Conservation (phyloP, 2,113 vertebrate species). For the Petaurus breviceps region DNA sequence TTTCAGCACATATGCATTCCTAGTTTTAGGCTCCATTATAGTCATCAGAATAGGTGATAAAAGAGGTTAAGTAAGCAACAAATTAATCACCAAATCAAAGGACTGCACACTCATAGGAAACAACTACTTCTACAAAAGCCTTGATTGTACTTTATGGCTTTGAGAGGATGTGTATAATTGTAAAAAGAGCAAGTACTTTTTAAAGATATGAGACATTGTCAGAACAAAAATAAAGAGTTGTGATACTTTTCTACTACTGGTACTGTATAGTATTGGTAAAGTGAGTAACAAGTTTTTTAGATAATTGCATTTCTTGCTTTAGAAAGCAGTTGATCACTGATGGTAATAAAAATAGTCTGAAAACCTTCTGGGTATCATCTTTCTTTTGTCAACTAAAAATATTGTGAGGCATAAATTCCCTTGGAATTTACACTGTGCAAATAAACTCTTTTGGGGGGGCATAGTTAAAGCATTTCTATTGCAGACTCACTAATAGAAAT, state of each 20-base stretch:
- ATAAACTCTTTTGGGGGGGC: constrained; percentile 31
- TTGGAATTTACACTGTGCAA: constrained; percentile 22
- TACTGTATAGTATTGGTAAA: constrained; percentile 18
- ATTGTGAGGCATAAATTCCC: neutral
- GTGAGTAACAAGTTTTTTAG: neutral
- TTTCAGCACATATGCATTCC: constrained; percentile 46
- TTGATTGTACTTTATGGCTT: constrained; percentile 28
- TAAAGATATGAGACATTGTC: neutral
- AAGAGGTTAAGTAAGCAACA: constrained; percentile 39
- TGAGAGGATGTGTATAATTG: neutral
- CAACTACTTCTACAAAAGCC: constrained; percentile 7
- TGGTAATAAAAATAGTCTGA: constrained; percentile 20
- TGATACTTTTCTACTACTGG: neutral
- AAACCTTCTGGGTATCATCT: neutral
- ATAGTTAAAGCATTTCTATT: constrained; percentile 24
- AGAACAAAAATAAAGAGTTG: constrained; percentile 45
- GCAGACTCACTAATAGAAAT: too few relatives aligned
- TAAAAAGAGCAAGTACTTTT: constrained; percentile 13
- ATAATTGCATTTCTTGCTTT: neutral
- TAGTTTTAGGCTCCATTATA: constrained; percentile 35
- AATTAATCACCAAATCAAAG: constrained; percentile 54
- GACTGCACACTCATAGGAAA: constrained; percentile 31
- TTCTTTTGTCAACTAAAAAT: constrained; percentile 15
- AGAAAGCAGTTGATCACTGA: neutral
- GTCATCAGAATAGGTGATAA: constrained; percentile 56